phyloP scores from a whole-genome alignment of 2,113 vertebrate species.

The Grallaria varia region DNA sequence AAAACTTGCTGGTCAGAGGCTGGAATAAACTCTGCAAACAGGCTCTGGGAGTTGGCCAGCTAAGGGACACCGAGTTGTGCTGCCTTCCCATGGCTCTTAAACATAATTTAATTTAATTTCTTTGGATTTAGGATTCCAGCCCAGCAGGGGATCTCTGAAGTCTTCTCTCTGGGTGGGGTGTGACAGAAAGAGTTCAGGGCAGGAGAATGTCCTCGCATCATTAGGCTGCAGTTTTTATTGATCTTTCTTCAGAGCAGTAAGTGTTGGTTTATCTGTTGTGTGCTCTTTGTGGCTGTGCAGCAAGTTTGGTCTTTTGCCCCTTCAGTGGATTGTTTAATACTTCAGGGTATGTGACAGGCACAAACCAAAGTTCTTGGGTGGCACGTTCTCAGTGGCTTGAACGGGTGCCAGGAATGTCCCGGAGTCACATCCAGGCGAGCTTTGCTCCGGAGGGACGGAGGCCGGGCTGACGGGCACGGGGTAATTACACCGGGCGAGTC shows the following conservation, averaged over 20 bases:
- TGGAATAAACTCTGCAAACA: neutral
- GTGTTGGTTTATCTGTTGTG: neutral
- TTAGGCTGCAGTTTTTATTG: neutral
- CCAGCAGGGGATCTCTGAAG: neutral
- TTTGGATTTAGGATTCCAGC: neutral
- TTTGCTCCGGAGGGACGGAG: neutral
- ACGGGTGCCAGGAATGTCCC: neutral
- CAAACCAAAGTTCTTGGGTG: conserved; percentile 39
- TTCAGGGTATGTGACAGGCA: neutral
- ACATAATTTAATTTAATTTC: neutral
- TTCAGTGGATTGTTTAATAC: neutral
- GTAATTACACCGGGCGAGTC: neutral
- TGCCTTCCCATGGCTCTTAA: conserved; percentile 34
- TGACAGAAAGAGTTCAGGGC: neutral
- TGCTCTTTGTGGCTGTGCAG: neutral
- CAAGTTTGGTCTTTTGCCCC: neutral
- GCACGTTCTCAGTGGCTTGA: neutral
- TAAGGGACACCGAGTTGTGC: neutral
- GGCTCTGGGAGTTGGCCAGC: neutral
- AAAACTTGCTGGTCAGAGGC: neutral
- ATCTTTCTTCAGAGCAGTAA: neutral
- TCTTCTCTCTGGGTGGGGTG: neutral
- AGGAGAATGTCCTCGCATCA: neutral
- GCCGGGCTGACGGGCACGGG: neutral
- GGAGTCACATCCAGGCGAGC: neutral